A percentile compares a stretch with the other conserved stretches of the same genome.
Evolutionary conservation across 2,888 invertebrate genomes (phyloP).

Genomic region (Zaprionus bogoriensis): DNA sequence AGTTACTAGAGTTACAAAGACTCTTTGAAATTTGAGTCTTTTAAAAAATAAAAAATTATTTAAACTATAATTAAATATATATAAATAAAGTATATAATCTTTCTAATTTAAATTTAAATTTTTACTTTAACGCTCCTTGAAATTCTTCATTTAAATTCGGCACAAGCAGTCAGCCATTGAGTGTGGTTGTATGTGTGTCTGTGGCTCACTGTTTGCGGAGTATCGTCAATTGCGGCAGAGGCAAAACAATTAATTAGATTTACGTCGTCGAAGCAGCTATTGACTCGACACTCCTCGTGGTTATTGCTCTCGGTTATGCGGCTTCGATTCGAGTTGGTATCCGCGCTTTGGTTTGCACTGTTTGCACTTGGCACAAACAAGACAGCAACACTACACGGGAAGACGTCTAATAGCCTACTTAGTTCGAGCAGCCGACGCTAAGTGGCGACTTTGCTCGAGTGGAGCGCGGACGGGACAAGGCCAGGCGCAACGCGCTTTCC

Average conservation of each 20-base stretch:
- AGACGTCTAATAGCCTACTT: constrained; percentile 37
- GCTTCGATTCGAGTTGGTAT: not conserved
- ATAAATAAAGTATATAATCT: no score
- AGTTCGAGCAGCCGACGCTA: not conserved
- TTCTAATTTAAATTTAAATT: no score
- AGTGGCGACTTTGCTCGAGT: no score
- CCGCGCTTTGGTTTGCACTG: not conserved
- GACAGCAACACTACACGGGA: constrained; percentile 39
- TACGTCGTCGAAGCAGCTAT: constrained; percentile 34
- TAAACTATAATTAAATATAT: no score
- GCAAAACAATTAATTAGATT: constrained; percentile 80
- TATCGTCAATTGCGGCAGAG: constrained; percentile 59
- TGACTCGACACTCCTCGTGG: constrained; percentile 23
- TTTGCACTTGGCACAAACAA: constrained; percentile 38
- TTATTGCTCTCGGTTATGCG: constrained; percentile 27
- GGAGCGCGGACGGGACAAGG: no score
- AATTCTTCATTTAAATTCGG: constrained; percentile 81
- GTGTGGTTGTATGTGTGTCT: constrained; percentile 17
- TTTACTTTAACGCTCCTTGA: no score
- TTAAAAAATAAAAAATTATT: no score
- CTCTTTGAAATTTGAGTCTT: no score
- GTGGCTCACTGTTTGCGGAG: constrained; percentile 45
- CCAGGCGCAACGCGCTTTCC: constrained; percentile 34
- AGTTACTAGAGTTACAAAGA: no score
- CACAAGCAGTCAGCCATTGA: constrained; percentile 61